phyloP scores from a whole-genome alignment of 1,140 invertebrate genomes.

The Metopolophium dirhodum region DNA sequence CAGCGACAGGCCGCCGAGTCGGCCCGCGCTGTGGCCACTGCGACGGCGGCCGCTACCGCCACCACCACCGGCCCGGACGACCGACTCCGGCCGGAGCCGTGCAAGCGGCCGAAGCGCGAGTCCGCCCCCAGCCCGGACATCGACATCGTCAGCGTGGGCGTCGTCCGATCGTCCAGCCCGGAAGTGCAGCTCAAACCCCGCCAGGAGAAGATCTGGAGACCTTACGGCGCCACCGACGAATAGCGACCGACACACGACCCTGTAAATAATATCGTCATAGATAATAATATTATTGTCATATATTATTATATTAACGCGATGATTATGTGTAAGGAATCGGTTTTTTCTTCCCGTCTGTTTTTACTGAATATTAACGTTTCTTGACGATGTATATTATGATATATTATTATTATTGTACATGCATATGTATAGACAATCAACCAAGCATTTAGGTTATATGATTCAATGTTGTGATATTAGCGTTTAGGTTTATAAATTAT shows the following conservation, averaged over 20 bases:
- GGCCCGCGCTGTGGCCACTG: background rate
- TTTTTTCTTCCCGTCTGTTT: background rate
- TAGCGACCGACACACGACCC: background rate
- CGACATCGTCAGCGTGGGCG: slow-evolving; percentile 43
- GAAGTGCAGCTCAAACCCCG: slow-evolving; percentile 36
- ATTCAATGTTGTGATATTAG: slow-evolving; percentile 51
- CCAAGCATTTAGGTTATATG: slow-evolving; percentile 37
- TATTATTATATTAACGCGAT: background rate
- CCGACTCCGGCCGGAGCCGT: background rate
- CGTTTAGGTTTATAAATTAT: slow-evolving; percentile 34
- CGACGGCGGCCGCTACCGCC: background rate
- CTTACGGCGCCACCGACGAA: slow-evolving; percentile 48
- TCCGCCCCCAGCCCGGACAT: slow-evolving; percentile 20
- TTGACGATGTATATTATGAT: background rate
- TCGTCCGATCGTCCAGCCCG: slow-evolving; percentile 46
- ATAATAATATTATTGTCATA: background rate
- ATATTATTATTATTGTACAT: background rate
- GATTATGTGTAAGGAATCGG: background rate
- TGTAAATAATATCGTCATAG: slow-evolving; percentile 10
- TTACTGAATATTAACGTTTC: background rate
- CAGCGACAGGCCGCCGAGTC: background rate
- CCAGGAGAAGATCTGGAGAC: slow-evolving; percentile 52
- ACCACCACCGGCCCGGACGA: background rate
- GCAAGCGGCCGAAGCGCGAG: slow-evolving; percentile 7
- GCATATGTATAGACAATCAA: slow-evolving; percentile 48